phyloP scores from a whole-genome alignment of 2,113 vertebrate genomes.

The Rallus limicola region DNA sequence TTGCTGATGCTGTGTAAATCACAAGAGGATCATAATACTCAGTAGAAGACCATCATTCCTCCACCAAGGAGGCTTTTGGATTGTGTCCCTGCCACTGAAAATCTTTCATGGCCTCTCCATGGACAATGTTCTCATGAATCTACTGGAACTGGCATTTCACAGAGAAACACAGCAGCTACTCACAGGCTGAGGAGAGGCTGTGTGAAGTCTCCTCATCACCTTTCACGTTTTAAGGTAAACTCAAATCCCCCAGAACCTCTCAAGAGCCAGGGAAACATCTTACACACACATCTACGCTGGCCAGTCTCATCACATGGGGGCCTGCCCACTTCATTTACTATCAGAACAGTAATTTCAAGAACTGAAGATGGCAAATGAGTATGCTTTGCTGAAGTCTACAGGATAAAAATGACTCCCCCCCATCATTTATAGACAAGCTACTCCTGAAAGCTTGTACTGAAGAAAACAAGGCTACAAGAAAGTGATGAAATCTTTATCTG shows the following conservation, averaged over 20 bases:
- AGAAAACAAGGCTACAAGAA: not conserved
- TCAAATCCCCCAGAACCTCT: not conserved
- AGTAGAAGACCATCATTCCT: not conserved
- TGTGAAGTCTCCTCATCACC: not conserved
- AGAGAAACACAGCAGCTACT: not conserved
- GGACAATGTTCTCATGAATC: not conserved
- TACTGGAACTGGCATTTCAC: not conserved
- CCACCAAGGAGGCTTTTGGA: not conserved
- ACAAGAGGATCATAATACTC: not conserved
- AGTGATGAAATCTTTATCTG: not conserved
- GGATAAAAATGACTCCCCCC: not conserved
- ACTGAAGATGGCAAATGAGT: not conserved
- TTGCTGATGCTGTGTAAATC: not conserved
- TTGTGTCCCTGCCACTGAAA: not conserved
- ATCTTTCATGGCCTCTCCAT: not conserved
- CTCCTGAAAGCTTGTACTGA: not conserved
- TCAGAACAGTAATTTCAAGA: not conserved
- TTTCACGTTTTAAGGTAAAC: not conserved
- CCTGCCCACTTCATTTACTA: not conserved
- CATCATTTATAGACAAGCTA: not conserved
- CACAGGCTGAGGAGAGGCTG: not conserved
- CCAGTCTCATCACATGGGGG: not conserved
- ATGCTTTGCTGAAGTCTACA: not conserved
- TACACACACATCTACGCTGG: rapidly evolving
- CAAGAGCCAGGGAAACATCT: not conserved